Conservation (phyloP, 2,888 invertebrate genomes). For the Tenthredo mesomela region DNA sequence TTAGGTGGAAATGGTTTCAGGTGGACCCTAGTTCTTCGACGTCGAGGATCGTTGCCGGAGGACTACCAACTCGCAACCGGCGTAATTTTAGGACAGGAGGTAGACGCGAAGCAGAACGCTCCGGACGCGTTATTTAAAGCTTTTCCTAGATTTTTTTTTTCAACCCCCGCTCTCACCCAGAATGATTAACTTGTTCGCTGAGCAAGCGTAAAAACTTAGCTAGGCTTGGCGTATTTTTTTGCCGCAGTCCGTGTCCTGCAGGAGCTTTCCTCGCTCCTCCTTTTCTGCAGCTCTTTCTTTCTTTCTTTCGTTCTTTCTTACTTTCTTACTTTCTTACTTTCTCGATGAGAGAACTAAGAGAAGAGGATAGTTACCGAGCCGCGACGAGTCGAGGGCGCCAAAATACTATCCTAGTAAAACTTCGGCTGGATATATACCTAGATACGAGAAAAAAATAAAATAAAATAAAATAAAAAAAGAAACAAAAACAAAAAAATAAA, state of each 20-base stretch:
- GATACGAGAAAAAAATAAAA: neutral
- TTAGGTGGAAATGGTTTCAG: slow-evolving; percentile 27
- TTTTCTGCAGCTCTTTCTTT: neutral
- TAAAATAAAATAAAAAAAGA: neutral
- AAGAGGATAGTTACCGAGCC: slow-evolving; percentile 1
- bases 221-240: slow-evolving; percentile 46
- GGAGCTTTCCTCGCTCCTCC: slow-evolving; percentile 8
- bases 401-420: neutral
- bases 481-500: neutral
- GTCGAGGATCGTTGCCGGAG: neutral
- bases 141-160: slow-evolving; percentile 40
- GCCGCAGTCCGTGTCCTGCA: slow-evolving; percentile 29
- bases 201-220: slow-evolving; percentile 51
- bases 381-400: neutral
- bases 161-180: slow-evolving; percentile 2
- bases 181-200: slow-evolving; percentile 52
- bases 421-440: neutral
- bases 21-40: neutral
- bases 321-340: neutral
- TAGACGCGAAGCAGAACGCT: slow-evolving; percentile 37
- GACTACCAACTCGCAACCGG: neutral
- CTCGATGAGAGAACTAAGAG: neutral
- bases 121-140: slow-evolving; percentile 48
- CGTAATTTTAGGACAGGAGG: slow-evolving; percentile 20
- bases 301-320: neutral